Evolutionary conservation across 2,797 vertebrate genomes (phyloP), one percentile per base, ranked within the genome.

Genomic region (Emys orbicularis): DNA sequence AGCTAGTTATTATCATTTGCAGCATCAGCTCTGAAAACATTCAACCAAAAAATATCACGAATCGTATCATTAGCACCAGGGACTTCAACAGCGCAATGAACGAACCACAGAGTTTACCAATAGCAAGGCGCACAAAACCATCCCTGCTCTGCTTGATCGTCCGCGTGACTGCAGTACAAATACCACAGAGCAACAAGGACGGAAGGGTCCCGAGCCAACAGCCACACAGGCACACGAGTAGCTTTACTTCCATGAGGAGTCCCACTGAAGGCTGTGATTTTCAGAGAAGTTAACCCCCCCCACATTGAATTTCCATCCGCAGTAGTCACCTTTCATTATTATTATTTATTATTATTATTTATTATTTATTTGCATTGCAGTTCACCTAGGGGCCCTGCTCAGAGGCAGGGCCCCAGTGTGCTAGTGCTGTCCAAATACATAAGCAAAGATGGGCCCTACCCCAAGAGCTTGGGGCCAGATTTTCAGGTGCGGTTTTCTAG

Each of bases 11-110:
- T 27, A 6, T 54, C 23, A 54, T 77, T 49, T 7, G 27, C 23
- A 49, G 44, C 74, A 49, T 49, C 44, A 18, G 44, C 15, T 29
- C 44, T 25, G 44, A 49, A 77, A 77, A 15, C 15, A 18, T 49
- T 31, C 49, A 8, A 49, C 44, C 21, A 31, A 29, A 41, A 49
- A 29, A 8, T 29, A 16, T 31, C 15, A 31, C 8, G 5, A 72
- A 41, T 41, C 9, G 2, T 25, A 25, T n/a, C 44, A 31, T 9
- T 49, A 31, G 74, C 2, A 4, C 74, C 31, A 77, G 74, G 27
- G 74, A 56, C 50, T 7, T 37, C 85, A 8, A n/a, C 0, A 2
- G 72, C 41, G 41, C 53, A 59, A 0, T 0, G 56, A 37, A 34
- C 1, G 1, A 25, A 80, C 0, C 2, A 65, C 88, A 12, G 27